Evolutionary conservation across 2,888 invertebrate species (phyloP), one percentile per base, ranked within the genome.

Genomic region (Scaeva pyrastri): DNA sequence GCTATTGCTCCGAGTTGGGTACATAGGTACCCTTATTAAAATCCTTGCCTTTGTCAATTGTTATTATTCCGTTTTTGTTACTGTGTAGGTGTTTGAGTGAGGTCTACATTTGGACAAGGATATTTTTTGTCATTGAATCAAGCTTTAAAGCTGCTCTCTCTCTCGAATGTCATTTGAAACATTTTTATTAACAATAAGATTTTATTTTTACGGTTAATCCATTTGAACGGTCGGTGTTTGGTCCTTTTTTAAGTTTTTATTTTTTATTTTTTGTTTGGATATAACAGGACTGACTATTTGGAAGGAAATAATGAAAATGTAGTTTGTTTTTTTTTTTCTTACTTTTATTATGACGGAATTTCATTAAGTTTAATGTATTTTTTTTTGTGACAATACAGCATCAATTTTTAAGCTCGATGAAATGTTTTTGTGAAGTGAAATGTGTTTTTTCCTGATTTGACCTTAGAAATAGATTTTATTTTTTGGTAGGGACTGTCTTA

Each of bases 1-100:
- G 36, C 11, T 11, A 11, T n/a, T n/a, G 16, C 7, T 19, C 39
- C 7, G 21, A 7, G 31, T 8, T 31, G 1, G 8, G 31, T 5
- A 31, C 6, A 31, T 31, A 31, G 31, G 21, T 43, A 66, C 64
- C 64, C 48, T 66, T 48, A 66, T 66, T 66, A 31, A 66, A 66
- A 48, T 16, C 31, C 16, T 66, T 66, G 14, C 48, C 19, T 48
- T 26, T 19, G 16, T 66, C 31, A 66, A 66, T 16, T 66, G 64
- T 48, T 66, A 66, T 48, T 48, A 60, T 39, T 12, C 10, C 2
- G 7, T 58, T 41, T 39, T 60, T 39, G 19, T 31, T 31, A 31
- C 8, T 31, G 31, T 31, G 31, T 31, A 31, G 31, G 31, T 31
- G 31, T 7, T 31, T 7, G 5, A 31, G 8, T 41, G 26, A 52